Percentiles rank a stretch among this genome's conserved stretches.
Evolutionary conservation across 2,888 invertebrate genomes (phyloP).

Genomic region (Nipponacmea schrenckii): DNA sequence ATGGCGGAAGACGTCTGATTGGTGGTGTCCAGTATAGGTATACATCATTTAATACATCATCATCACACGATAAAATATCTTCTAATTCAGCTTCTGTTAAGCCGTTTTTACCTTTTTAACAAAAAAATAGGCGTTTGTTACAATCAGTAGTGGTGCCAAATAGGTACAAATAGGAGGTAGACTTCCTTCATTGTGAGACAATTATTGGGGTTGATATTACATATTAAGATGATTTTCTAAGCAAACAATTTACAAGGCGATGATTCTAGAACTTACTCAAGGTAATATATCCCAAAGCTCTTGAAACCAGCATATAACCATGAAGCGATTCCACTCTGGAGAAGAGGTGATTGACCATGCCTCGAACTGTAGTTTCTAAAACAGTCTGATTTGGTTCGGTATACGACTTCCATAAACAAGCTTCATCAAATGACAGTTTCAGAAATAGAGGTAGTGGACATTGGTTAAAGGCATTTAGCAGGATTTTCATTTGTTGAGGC

Average conservation of each 20-base stretch:
- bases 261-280: slow-evolving; percentile 22
- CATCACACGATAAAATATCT: slow-evolving; percentile 59
- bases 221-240: too few relatives aligned
- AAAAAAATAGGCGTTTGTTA: slow-evolving; percentile 8
- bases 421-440: slow-evolving; percentile 47
- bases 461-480: slow-evolving; percentile 30
- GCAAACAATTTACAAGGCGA: too few relatives aligned
- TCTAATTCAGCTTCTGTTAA: slow-evolving; percentile 56
- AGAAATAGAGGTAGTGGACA: slow-evolving; percentile 45
- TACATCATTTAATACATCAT: slow-evolving; percentile 58
- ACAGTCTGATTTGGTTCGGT: slow-evolving; percentile 20
- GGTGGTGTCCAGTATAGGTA: slow-evolving; percentile 63
- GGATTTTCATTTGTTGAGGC: slow-evolving; percentile 25
- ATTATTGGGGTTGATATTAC: too few relatives aligned
- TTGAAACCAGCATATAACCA: slow-evolving; percentile 43
- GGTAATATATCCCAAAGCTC: slow-evolving; percentile 48
- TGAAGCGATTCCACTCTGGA: slow-evolving; percentile 41
- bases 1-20: slow-evolving; percentile 59
- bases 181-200: too few relatives aligned
- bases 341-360: slow-evolving; percentile 36
- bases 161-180: too few relatives aligned
- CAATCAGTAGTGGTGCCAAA: not conserved
- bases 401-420: slow-evolving; percentile 46
- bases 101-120: slow-evolving; percentile 42
- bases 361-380: slow-evolving; percentile 35